Base-by-base conservation (phyloP, 2,797 vertebrate genomes). In the Sphenopsis melanotis region DNA sequence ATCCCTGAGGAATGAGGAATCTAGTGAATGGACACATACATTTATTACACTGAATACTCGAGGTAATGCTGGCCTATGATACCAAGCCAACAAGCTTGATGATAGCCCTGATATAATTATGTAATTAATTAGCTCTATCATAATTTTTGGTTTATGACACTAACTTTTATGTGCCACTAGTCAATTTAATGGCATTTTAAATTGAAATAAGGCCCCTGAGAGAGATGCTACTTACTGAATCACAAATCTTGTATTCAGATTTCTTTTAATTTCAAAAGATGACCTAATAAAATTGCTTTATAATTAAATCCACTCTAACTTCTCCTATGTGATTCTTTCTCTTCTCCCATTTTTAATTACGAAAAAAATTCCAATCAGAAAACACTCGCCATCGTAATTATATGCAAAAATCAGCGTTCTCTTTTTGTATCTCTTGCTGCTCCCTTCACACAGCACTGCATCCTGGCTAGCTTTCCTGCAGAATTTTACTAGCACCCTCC, bases 181-280 rank as follows among this genome's bases (percentile, higher is more conserved):
- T 93, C 88, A 84, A 91, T 93, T 92, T 97, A 96, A 94, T 92
- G 89, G 74, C 63, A 95, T 96, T 97, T 97, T 95, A 96, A 97
- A 97, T 90, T 94, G 88, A 91, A 97, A 49, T 59, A 95, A 78
- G 72, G 65, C 74, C 94, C 90, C 74, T 92, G 55, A 95, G 95
- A 97, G 93, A 94, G 79, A 86, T 81, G 64, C 24, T 87, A 83
- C 95, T 89, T 89, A 96, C 10, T 83, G 61, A 92, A 76, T 57
- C 80, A 83, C 93, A 96, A 94, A 95, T 95, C 92, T 89, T 92
- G 69, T 59, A 66, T 90, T 92, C 92, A 39, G 77, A 84, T 94
- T 92, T 94, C 83, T 96, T 96, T 95, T 96, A 79, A 95, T 96
- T 96, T 96, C 89, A 86, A 91, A 94, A 96, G 91, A 97, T 95